Percentiles rank a stretch among this genome's conserved stretches.
Conservation (phyloP, 2,888 invertebrate genomes). For the Cephus spinipes region DNA sequence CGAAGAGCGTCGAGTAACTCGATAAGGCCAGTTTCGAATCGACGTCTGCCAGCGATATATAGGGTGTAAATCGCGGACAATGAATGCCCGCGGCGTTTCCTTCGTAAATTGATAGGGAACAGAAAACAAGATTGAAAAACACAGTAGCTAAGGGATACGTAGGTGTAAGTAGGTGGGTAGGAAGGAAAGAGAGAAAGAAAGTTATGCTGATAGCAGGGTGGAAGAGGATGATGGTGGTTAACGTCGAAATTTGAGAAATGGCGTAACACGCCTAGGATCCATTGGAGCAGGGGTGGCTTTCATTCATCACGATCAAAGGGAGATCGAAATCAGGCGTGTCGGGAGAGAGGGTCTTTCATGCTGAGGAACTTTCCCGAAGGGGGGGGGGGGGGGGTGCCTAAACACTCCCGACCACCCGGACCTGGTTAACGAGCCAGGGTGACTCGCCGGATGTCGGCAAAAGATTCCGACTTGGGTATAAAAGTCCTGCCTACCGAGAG, state of each 20-base stretch:
- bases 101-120: neutral
- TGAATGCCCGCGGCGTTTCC: neutral
- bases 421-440: neutral
- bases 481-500: no score
- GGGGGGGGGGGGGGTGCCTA: neutral
- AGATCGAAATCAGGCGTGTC: constrained; percentile 1
- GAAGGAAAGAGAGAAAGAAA: no score
- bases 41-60: neutral
- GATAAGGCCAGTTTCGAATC: neutral
- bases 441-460: neutral
- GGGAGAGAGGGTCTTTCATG: constrained; percentile 1
- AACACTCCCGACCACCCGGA: neutral
- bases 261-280: neutral
- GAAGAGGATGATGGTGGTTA: no score
- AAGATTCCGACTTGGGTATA: neutral
- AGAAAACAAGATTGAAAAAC: neutral
- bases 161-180: no score
- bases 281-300: neutral
- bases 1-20: neutral
- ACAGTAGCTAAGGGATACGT: no score
- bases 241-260: neutral
- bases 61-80: neutral
- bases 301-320: constrained; percentile 6
- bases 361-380: neutral
- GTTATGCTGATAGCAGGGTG: no score